These are phyloP conservation scores for Andrena camellia DNA, from an alignment of 2,888 invertebrate genomes.

Conservation along the genomic window DNA sequence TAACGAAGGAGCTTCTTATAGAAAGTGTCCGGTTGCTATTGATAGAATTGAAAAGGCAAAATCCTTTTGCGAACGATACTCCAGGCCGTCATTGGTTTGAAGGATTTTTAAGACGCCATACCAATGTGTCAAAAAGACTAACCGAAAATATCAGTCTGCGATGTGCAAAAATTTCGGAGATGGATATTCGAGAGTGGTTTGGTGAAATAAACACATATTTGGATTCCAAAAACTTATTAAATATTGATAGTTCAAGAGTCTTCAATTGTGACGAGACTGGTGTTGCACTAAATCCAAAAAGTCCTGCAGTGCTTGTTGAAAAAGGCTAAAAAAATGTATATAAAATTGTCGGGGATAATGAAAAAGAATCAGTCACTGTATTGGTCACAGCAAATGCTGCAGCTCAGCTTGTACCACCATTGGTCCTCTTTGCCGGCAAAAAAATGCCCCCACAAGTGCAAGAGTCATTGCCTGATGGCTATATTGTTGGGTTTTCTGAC, in stretches of 20 bases:
- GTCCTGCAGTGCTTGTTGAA: not conserved
- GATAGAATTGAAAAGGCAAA: not conserved
- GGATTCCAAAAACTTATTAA: not conserved
- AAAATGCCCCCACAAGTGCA: conserved; percentile 21
- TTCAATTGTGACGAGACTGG: not conserved
- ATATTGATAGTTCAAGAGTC: not conserved
- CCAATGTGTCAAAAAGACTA: not conserved
- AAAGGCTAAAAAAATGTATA: not conserved
- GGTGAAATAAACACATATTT: not conserved
- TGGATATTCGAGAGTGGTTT: conserved; percentile 3
- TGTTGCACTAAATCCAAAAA: not conserved
- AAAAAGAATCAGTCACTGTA: conserved; percentile 35
- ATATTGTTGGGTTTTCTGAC: conserved; percentile 81
- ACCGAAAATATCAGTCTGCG: not conserved
- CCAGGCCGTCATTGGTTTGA: conserved; percentile 6
- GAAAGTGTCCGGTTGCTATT: not conserved
- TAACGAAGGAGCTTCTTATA: not conserved
- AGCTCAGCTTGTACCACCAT: conserved; percentile 43
- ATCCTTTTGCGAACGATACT: conserved; percentile 1
- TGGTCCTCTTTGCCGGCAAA: conserved; percentile 47
- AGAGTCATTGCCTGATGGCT: conserved; percentile 68
- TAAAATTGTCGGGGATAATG: not conserved
- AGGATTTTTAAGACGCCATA: not conserved
- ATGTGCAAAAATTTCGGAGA: not conserved
- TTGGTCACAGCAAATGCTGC: conserved; percentile 58